Base-by-base conservation (phyloP, 2,888 invertebrate genomes). In the Tipula unca region DNA sequence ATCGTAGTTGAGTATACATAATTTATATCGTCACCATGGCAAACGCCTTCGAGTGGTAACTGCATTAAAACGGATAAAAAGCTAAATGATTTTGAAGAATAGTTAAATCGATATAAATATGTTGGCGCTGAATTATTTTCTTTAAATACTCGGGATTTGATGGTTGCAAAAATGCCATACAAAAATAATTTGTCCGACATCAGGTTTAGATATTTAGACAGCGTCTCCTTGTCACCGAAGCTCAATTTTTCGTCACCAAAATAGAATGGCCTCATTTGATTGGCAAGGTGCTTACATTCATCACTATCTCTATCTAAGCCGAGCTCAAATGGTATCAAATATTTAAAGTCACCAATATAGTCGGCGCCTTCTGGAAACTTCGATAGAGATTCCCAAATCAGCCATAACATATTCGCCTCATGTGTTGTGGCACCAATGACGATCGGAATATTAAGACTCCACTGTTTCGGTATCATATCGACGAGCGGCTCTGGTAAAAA, bases 11-110 rank as follows among this genome's bases (percentile, higher is more conserved):
- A 39, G 10, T 39, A 91, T 69, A 91, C 87, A 86, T 91, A 91
- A 36, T 90, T 89, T 36, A 91, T 87, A 87, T 91, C 91, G 88
- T 91, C 91, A 1, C 88, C 91, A 87, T 91, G 91, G 86, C 90
- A 91, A 85, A 89, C 89, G 86, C 90, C 90, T 29, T 39, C 39
- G 13, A 39, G 3, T 10, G 39, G 39, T 39, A 10, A 13, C 10
- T 39, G 39, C 3, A 39, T 1, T 39, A 10, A 17, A 17, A 69
- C 17, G 1, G 5, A 6, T 25, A 90, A 89, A 32, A 89, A 89
- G 87, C 91, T 91, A 82, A 90, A 90, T 87, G 90, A 88, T 86
- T 90, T 89, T 1, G 91, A 91, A 87, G 91, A 90, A 86, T 90
- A 90, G 86, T 90, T 90, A 86, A n/a, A n/a, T n/a, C n/a, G n/a